Evolutionary conservation across 2,113 vertebrate species (phyloP), one percentile per base, ranked within the genome.

Genomic region (Spermophilus dauricus): DNA sequence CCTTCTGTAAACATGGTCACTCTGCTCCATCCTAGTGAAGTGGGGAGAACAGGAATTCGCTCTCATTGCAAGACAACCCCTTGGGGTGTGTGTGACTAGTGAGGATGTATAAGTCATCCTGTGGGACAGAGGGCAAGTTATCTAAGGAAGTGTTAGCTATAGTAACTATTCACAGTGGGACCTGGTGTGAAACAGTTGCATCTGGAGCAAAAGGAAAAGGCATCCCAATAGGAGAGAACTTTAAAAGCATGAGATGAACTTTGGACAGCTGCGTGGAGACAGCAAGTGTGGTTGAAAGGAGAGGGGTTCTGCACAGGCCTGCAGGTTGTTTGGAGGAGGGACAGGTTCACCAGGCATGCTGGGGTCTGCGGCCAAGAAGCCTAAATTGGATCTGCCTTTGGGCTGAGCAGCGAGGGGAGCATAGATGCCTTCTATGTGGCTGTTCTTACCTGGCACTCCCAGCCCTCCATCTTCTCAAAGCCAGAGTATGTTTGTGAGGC

Each of bases 341-440:
- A 45, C 3, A 20, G 1, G 2, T 1, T 42, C 10, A 9, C 0
- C 20, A 11, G 18, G 16, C 37, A 5, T 26, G 32, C 53, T 51
- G 72, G 67, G 32, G 20, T 0, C 0, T 0, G 1, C 28, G 65
- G 45, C 32, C 0, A 0, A 13, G 51, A 22, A 32, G 12, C 24
- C 28, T 2, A 0, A 7, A 12, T 26, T 0, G 0, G 12, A 22
- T 48, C 76, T 45, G 93, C 45, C 63, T 37, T 77, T 45, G 48
- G 83, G 30, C 56, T 63, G 82, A 81, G 51, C 69, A 11, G 28
- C 45, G 53, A 61, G 56, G 81, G 51, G 8, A 34, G 5, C 20
- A 80, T 26, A 1, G 1, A 4, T 8, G 39, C 22, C 70, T 61
- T 26, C 56, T 4, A 2, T 1, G 17, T 30, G 37, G 34, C 34